A percentile compares a stretch with the other conserved stretches of the same genome.
These are phyloP conservation scores for Tyto alba DNA, from an alignment of 2,113 vertebrate species.

Conservation along the genomic window DNA sequence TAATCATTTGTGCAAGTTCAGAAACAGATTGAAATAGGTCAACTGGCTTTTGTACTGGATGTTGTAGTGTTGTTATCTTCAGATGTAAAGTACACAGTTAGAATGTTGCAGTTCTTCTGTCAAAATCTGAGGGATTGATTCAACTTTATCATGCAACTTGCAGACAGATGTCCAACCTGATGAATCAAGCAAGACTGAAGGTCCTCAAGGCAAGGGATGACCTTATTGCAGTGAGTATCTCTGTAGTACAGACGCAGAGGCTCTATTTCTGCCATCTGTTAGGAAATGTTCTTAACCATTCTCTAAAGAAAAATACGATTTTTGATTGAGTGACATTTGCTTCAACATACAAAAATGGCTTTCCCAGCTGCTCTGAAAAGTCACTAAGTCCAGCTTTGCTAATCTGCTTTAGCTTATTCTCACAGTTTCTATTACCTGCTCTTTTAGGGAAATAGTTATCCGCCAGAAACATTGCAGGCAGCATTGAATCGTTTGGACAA, in stretches of 20 bases:
- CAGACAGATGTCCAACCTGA: constrained; percentile 98
- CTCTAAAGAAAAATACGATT: not conserved
- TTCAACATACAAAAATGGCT: not conserved
- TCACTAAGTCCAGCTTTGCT: not conserved
- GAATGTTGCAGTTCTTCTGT: not conserved
- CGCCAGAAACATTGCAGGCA: not conserved
- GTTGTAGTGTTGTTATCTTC: not conserved
- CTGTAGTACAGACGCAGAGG: not conserved
- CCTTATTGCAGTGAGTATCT: constrained; percentile 88
- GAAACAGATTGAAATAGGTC: not conserved
- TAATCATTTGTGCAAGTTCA: not conserved
- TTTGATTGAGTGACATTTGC: not conserved
- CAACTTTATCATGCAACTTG: constrained; percentile 9
- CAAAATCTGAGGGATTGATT: not conserved
- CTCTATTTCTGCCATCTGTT: not conserved
- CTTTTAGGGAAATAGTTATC: not conserved
- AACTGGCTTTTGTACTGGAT: not conserved
- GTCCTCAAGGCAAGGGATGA: constrained; percentile 96
- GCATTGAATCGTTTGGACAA: not conserved
- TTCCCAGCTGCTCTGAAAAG: not conserved
- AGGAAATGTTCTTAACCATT: not conserved
- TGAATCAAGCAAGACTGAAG: constrained; percentile 97
- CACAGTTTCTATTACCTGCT: not conserved
- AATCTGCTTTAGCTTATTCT: not conserved
- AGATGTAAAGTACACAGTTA: not conserved